Percentiles rank a stretch among this genome's conserved stretches.
Evolutionary conservation across 2,797 vertebrate genomes (phyloP).

Genomic region (Sebastes oblongus): DNA sequence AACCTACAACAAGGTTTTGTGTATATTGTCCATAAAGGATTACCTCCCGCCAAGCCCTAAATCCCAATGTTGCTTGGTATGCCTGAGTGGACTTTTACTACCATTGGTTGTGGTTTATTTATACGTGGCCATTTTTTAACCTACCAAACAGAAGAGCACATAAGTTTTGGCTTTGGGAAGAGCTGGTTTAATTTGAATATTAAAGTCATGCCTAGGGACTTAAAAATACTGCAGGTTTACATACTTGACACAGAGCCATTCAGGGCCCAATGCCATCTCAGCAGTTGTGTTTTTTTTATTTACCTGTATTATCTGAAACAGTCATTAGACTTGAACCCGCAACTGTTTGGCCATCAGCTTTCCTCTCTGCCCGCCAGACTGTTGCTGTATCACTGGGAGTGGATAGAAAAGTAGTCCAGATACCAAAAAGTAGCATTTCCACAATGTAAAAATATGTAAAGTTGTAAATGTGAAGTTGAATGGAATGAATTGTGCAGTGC

Average conservation of each 20-base stretch:
- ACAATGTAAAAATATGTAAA: neutral
- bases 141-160: neutral
- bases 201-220: neutral
- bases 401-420: neutral
- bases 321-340: neutral
- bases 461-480: neutral
- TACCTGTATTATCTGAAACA: neutral
- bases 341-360: neutral
- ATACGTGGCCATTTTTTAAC: neutral
- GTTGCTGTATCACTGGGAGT: neutral
- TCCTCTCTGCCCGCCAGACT: neutral
- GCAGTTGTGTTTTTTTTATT: neutral
- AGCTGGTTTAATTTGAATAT: neutral
- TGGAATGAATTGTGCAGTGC: no score
- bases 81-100: neutral
- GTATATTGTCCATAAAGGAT: neutral
- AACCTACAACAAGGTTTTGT: neutral
- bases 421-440: neutral
- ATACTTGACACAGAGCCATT: neutral
- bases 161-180: neutral
- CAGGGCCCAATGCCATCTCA: neutral
- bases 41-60: neutral
- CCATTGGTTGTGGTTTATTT: neutral
- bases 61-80: neutral
- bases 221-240: neutral